Evolutionary conservation across 2,888 invertebrate species (phyloP).

Genomic region (Sphaerophoria rueppellii): DNA sequence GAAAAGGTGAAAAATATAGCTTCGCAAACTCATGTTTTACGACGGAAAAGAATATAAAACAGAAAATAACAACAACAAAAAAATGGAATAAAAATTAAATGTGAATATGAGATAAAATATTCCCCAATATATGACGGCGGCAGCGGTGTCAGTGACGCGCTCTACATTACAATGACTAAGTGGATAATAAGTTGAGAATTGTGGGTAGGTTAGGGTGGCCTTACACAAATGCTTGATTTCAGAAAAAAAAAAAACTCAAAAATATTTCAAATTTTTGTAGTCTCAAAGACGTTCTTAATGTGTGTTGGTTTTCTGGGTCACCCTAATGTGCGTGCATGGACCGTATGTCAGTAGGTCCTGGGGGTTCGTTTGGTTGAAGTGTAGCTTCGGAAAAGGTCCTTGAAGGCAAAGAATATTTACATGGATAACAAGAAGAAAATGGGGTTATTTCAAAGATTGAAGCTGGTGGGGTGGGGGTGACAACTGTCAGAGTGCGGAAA

Average conservation of each 20-base stretch:
- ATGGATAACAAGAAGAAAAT: not conserved
- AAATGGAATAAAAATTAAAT: constrained; percentile 2
- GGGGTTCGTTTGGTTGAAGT: not conserved
- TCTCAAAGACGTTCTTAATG: no score
- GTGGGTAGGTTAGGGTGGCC: not conserved
- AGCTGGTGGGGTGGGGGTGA: constrained; percentile 1
- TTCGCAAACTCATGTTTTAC: constrained; percentile 22
- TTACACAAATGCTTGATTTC: no score
- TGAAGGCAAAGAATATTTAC: constrained; percentile 32
- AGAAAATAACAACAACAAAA: constrained; percentile 17
- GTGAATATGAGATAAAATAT: constrained; percentile 45
- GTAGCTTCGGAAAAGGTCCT: constrained; percentile 2
- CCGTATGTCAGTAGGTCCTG: not conserved
- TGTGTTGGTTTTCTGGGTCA: no score
- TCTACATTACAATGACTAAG: constrained; percentile 62
- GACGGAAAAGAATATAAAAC: not conserved
- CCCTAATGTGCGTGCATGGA: constrained; percentile 3
- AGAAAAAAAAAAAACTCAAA: no score
- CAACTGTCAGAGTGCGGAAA: no score
- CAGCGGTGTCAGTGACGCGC: constrained; percentile 57
- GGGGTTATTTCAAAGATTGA: not conserved
- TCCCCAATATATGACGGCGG: not conserved
- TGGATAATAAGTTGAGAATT: constrained; percentile 46
- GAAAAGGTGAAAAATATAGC: constrained; percentile 59
- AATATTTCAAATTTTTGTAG: no score